Base-by-base conservation (phyloP, 2,888 invertebrate species). In the Heliconius erato region DNA sequence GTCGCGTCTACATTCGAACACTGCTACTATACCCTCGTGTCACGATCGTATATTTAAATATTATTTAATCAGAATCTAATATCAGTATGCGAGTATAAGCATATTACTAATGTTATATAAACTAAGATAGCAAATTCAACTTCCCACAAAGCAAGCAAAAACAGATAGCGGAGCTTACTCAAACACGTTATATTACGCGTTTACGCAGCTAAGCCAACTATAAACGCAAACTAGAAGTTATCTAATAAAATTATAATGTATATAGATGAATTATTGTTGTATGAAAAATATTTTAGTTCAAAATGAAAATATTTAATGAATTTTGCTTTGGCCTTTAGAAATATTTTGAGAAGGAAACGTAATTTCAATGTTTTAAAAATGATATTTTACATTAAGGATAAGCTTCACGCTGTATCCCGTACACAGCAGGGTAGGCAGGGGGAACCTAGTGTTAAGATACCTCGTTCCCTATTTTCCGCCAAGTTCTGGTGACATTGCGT, bases 131-230 rank as follows among this genome's bases (percentile, higher is more conserved):
- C 82, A 82, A 82, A 85, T 81, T 83, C 67, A 85, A 82, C 80
- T 84, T 84, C 81, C 79, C 74, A 82, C 82, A 84, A 69, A 85
- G 82, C 84, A 85, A 86, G 87, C 87, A 83, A 84, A 86, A 87
- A 83, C 86, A 85, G 85, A 86, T 81, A 85, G 71, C 78, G 83
- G 69, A 81, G 84, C 82, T 82, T 86, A 85, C 86, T 86, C 85
- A 84, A 85, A 86, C 85, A 86, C 84, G 80, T 82, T 81, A 83
- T 85, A 86, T 87, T 85, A 86, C 85, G 85, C 85, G 84, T 85
- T 86, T 84, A 84, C 82, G 85, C 84, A 87, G 84, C 83, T 84
- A 85, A 83, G 80, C 82, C 72, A 83, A 85, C 86, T 86, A 84
- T 14, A 82, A 85, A 83, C n/a, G 83, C 83, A 84, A 85, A 86